Base-by-base conservation (phyloP, 2,113 vertebrate species). In the Trematomus loennbergii region DNA sequence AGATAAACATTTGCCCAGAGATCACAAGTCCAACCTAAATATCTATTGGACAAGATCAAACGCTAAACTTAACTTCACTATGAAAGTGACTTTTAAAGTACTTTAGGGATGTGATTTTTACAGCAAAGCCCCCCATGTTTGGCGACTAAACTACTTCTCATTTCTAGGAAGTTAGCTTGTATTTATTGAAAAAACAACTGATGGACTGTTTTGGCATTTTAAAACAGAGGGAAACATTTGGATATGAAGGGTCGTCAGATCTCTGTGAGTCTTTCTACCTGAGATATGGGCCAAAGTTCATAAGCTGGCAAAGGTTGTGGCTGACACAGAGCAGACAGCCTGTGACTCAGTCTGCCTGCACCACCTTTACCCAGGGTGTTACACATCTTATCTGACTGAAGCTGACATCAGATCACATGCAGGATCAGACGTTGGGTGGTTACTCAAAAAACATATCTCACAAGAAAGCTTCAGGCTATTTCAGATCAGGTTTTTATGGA, bases 271-370 rank as follows among this genome's bases (percentile, higher is more conserved):
- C 36, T 20, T 29, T 53, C 9, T 22, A 36, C 16, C 78, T 81
- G 72, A 78, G 75, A 91, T 85, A 82, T 72, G 62, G 84, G 87
- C 40, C 79, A 90, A 88, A 92, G 86, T 90, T 91, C 83, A 92
- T 10, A 70, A 82, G 67, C 20, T 68, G 64, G 79, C 69, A 45
- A 57, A 75, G 62, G 43, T 52, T 64, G 76, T 18, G 74, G 49
- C 36, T 81, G 78, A 78, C 62, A 62, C 64, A 33, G 43, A 79
- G 69, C 48, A 79, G 69, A 79, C 70, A 49, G 57, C 55, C 74
- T 45, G 69, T 16, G 58, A 74, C 54, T 69, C 57, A 45, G 60
- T 54, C 78, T 57, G 76, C 75, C 79, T 40, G 9, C 67, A 33
- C 50, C 50, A 40, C 54, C 70, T 68, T 64, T 33, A 78, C 45